Base-by-base conservation (phyloP, 2,797 vertebrate species). In the Cephalopachus bancanus region DNA sequence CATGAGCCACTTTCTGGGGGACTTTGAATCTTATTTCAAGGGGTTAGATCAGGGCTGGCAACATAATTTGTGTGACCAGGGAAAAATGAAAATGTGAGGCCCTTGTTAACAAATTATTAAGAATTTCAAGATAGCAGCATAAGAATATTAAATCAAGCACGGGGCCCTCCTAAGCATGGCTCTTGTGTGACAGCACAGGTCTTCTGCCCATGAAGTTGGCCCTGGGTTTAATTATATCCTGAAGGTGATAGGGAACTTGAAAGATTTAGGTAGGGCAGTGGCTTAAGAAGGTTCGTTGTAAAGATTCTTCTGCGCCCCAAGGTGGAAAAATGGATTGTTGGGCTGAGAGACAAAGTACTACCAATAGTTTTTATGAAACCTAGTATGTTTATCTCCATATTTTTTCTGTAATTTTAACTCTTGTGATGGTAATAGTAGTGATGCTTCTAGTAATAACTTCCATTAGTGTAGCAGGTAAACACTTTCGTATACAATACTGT, bases 311-410 rank as follows among this genome's bases (percentile, higher is more conserved):
- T 84, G 30, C 5, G 44, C 44, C 72, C 26, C 7, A 62, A 22
- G 9, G 6, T 93, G 51, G 20, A 86, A 62, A 95, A 94, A 89
- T 78, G 28, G 28, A 83, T 83, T 94, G 20, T 57, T 89, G 15
- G 8, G 3, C 37, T 26, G n/a, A 67, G 83, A 94, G 22, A 74
- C 44, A 80, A 57, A 28, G 1, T 69, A 26, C 17, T 71, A 65
- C 16, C 37, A 76, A 6, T 65, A 69, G 1, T n/a, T 92, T 95
- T 94, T 86, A 80, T 49, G 59, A 89, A 88, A 85, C 30, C 26
- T 64, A 7, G 1, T 95, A 12, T 83, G 20, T 76, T 51, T 72
- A 30, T 93, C 19, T 91, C 44, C 44, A 44, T 44, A 44, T 44
- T 44, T 44, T 44, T 69, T 67, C 49, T 86, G 8, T 83, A 30